Percentiles rank a stretch among this genome's conserved stretches.
Evolutionary conservation across 2,797 vertebrate genomes (phyloP).

Genomic region (Microctenopoma steveboyesi): DNA sequence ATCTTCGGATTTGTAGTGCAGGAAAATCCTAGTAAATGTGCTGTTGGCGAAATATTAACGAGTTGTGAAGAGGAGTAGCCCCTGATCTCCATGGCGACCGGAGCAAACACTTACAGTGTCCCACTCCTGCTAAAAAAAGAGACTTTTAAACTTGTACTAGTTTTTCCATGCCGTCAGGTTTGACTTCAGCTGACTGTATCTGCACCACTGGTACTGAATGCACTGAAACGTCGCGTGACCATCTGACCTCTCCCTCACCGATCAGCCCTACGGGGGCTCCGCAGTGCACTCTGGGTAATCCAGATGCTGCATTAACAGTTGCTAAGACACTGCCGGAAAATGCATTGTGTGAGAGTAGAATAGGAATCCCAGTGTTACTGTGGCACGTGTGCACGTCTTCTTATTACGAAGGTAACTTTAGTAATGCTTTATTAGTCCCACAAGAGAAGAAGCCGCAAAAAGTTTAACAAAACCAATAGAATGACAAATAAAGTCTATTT

Average conservation of each 20-base stretch:
- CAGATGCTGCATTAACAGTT: constrained; percentile 76
- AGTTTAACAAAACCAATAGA: too few species aligned
- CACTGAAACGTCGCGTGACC: constrained; percentile 38
- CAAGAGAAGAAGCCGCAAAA: too few species aligned
- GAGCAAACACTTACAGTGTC: constrained; percentile 47
- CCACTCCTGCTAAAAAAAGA: constrained; percentile 9
- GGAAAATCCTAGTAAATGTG: constrained; percentile 51
- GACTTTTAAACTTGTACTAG: too few species aligned
- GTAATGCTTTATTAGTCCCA: too few species aligned
- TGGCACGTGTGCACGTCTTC: too few species aligned
- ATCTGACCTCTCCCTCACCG: constrained; percentile 50
- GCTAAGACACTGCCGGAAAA: constrained; percentile 75
- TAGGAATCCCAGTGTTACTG: constrained; percentile 7
- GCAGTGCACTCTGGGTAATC: constrained; percentile 74
- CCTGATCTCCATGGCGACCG: constrained; percentile 65
- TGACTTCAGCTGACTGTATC: neutral
- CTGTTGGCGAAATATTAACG: constrained; percentile 80
- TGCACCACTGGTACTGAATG: constrained; percentile 12
- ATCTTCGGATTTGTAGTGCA: constrained; percentile 51
- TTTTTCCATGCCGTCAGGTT: neutral
- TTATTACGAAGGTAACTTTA: too few species aligned
- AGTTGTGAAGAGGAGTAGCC: constrained; percentile 28
- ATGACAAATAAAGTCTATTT: too few species aligned
- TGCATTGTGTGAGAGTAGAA: constrained; percentile 52
- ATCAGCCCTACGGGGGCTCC: constrained; percentile 51